A percentile compares a stretch with the other conserved stretches of the same genome.
Evolutionary conservation across 2,113 vertebrate genomes (phyloP).

Genomic region (Terrapene triunguis): DNA sequence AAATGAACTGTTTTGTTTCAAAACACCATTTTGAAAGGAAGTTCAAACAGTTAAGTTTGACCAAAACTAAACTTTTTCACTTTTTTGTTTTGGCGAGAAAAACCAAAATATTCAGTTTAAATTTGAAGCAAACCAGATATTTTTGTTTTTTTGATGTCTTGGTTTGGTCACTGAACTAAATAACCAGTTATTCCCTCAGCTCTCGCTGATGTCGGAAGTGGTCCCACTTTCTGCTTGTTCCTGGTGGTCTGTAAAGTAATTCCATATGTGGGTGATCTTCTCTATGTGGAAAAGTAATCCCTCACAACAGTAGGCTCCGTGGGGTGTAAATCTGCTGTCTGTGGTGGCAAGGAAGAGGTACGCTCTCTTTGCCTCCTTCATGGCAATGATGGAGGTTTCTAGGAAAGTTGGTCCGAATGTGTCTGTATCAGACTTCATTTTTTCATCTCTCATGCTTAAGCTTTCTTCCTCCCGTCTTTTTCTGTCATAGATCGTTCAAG

Average conservation of each 20-base stretch:
- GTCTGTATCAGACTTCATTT: neutral
- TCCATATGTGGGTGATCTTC: neutral
- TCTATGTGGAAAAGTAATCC: neutral
- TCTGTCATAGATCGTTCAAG: neutral
- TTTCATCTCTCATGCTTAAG: neutral
- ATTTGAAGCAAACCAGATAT: neutral
- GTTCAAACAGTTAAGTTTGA: neutral
- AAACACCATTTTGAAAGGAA: neutral
- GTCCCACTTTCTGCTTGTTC: neutral
- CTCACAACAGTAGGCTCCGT: neutral
- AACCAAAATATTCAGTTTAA: neutral
- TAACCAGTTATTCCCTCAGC: neutral
- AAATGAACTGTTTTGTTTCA: neutral
- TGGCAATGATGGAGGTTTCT: neutral
- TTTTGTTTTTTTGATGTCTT: neutral
- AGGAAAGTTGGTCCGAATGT: neutral
- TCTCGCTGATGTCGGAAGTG: neutral
- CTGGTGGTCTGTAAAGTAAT: neutral
- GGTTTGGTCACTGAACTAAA: neutral
- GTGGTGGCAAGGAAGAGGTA: neutral
- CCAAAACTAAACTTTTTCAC: neutral
- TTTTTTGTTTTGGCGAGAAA: neutral
- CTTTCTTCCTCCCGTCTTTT: neutral
- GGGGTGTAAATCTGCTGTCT: neutral
- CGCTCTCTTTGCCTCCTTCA: neutral